These are phyloP conservation scores for Dysidea cf. avara DNA, from an alignment of 37 sponge, comb jelly and placozoan species.

Conservation along the genomic window DNA sequence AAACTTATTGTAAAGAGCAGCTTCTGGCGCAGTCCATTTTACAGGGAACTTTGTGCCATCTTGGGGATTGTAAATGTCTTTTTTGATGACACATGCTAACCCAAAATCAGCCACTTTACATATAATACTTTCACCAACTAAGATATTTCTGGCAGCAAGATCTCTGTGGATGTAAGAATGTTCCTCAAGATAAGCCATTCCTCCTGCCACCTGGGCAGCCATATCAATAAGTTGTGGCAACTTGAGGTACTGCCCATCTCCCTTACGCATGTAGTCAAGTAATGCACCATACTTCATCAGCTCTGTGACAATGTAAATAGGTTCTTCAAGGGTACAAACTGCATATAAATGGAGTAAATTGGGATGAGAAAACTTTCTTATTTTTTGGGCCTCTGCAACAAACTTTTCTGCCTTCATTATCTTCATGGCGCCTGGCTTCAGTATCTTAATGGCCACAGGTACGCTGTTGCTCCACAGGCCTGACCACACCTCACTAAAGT, in stretches of 20 bases:
- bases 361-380: constrained; percentile 90
- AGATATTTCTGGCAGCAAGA: constrained; percentile 94
- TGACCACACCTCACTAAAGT: constrained; percentile 91
- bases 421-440: constrained; percentile 89
- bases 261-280: constrained; percentile 79
- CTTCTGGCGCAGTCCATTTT: constrained; percentile 99
- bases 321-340: constrained; percentile 88
- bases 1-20: constrained; percentile 93
- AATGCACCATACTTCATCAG: constrained; percentile 92
- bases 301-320: constrained; percentile 96
- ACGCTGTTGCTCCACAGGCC: constrained; percentile 82
- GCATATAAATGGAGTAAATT: constrained; percentile 88
- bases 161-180: constrained; percentile 97
- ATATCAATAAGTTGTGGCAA: constrained; percentile 84
- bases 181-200: constrained; percentile 94
- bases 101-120: constrained; percentile 99
- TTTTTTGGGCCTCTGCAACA: constrained; percentile 83
- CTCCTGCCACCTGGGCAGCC: constrained; percentile 92
- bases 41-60: constrained; percentile 97
- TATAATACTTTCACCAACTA: constrained; percentile 85
- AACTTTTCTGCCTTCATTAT: constrained; percentile 88
- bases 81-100: constrained; percentile 89
- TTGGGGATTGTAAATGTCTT: constrained; percentile 91
- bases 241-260: constrained; percentile 71
- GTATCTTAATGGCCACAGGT: constrained; percentile 87